Conservation (phyloP, 2,797 vertebrate genomes). For the Aratinga solstitialis region DNA sequence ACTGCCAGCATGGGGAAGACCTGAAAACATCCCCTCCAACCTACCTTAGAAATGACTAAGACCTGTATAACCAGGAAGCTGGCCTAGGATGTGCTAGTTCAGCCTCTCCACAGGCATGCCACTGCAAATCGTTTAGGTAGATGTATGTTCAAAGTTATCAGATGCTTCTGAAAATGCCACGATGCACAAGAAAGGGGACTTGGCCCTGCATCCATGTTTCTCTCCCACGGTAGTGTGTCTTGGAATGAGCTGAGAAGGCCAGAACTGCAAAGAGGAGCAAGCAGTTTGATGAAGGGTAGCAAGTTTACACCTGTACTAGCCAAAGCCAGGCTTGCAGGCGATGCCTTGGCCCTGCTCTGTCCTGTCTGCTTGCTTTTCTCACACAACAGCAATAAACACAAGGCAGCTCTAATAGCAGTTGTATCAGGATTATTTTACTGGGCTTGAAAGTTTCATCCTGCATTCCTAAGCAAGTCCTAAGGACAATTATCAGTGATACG, state of each 20-base stretch:
- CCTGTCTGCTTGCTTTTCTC: background rate
- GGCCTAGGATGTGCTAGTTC: background rate
- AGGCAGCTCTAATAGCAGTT: background rate
- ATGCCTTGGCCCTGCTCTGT: background rate
- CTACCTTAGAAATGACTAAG: background rate
- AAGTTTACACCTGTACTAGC: background rate
- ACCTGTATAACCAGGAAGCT: background rate
- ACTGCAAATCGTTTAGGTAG: background rate
- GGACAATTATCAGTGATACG: background rate
- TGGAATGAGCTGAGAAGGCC: background rate
- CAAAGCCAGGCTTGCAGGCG: background rate
- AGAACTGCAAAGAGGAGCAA: background rate
- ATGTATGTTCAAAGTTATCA: background rate
- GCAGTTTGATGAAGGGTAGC: background rate
- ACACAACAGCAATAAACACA: background rate
- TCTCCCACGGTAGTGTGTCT: background rate
- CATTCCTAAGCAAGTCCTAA: background rate
- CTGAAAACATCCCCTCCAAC: background rate
- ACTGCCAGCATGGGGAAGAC: background rate
- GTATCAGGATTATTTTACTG: background rate
- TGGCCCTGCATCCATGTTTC: background rate
- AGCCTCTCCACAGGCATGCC: background rate
- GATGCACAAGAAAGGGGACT: background rate
- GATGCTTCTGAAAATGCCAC: background rate
- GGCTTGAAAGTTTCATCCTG: background rate